A percentile compares a stretch with the other conserved stretches of the same genome.
phyloP scores from a whole-genome alignment of 2,113 vertebrate species.

The Balaeniceps rex region DNA sequence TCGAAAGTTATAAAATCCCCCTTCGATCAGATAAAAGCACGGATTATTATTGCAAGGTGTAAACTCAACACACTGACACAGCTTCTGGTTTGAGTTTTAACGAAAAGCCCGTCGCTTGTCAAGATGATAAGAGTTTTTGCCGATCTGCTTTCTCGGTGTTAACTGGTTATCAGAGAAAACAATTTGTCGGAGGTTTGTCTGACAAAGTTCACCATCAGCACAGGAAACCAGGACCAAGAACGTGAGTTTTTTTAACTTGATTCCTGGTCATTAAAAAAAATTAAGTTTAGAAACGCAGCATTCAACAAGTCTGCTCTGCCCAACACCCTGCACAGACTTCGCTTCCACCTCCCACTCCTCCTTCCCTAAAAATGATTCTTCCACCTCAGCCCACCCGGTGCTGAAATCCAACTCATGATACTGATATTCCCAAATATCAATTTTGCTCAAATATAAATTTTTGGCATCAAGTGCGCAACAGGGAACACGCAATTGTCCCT shows the following conservation, averaged over 20 bases:
- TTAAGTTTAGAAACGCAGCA: accelerated
- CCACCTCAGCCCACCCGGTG: neutral
- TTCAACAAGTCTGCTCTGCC: neutral
- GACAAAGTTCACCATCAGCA: neutral
- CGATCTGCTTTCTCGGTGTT: neutral
- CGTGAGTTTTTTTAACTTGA: accelerated
- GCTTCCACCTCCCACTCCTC: neutral
- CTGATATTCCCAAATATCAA: neutral
- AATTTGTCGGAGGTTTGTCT: slow-evolving; percentile 14
- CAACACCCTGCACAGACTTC: neutral
- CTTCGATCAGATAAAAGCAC: slow-evolving; percentile 66
- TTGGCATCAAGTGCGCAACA: accelerated
- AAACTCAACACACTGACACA: slow-evolving; percentile 59
- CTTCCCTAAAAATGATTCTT: neutral
- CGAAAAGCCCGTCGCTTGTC: slow-evolving; percentile 11
- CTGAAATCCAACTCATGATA: neutral
- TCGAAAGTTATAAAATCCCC: slow-evolving; percentile 66
- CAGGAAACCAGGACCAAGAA: neutral
- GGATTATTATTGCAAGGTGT: slow-evolving; percentile 69
- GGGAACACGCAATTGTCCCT: neutral
- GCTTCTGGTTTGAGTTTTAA: slow-evolving; percentile 69
- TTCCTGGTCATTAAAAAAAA: neutral
- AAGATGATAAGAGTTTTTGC: slow-evolving; percentile 14
- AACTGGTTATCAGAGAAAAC: slow-evolving; percentile 22
- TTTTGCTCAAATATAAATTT: neutral